Conservation (phyloP, 1,140 invertebrate genomes). For the Drosophila melanogaster region DNA sequence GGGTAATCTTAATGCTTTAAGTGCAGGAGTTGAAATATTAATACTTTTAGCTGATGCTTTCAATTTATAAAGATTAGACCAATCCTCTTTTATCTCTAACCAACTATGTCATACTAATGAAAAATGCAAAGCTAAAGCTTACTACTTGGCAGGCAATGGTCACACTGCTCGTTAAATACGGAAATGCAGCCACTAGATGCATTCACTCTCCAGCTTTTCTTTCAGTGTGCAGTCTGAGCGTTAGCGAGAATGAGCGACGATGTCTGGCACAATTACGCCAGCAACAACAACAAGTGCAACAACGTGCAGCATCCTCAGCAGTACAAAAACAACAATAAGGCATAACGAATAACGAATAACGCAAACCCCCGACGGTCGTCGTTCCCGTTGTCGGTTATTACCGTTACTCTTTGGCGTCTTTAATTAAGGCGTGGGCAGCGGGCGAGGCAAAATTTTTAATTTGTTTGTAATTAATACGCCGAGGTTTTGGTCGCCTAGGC, state of each 20-base stretch:
- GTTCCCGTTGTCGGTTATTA: slow-evolving; percentile 50
- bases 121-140: too few species aligned
- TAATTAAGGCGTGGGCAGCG: slow-evolving; percentile 61
- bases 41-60: too few species aligned
- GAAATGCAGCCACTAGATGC: too few species aligned
- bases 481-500: slow-evolving; percentile 20
- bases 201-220: neutral
- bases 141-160: neutral
- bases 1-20: too few species aligned
- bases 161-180: neutral
- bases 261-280: slow-evolving; percentile 58
- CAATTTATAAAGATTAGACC: too few species aligned
- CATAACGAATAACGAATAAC: slow-evolving; percentile 14
- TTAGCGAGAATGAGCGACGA: slow-evolving; percentile 33
- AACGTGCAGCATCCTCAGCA: slow-evolving; percentile 1
- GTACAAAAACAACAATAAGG: slow-evolving; percentile 26
- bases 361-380: slow-evolving; percentile 29
- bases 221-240: slow-evolving; percentile 8
- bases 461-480: slow-evolving; percentile 74
- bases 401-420: slow-evolving; percentile 68
- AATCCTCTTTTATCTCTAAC: too few species aligned
- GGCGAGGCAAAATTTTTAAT: slow-evolving; percentile 43
- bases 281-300: slow-evolving; percentile 22
- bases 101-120: too few species aligned
- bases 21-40: too few species aligned